Evolutionary conservation across 2,113 vertebrate species (phyloP), one percentile per base, ranked within the genome.

Genomic region (Panurus biarmicus): DNA sequence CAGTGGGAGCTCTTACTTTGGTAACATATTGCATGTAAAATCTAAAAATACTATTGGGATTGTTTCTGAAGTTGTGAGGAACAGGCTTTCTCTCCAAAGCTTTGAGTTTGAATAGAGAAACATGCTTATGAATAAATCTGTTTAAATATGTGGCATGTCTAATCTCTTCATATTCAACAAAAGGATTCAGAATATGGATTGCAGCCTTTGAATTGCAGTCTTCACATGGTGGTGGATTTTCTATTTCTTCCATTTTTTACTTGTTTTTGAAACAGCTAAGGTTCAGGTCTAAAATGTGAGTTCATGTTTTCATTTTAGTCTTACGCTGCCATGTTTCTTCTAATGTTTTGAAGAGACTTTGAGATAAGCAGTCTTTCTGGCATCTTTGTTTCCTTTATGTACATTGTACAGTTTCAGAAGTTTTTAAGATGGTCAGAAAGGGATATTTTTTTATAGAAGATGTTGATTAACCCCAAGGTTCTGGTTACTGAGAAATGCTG

Each of bases 51-150:
- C 58, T 71, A 16, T 38, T 2, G 6, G 62, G 74, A 69, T 87
- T 75, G 67, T 79, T 89, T 91, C 74, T 83, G 78, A 85, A 93
- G 62, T 87, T 60, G 56, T 1, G 10, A 82, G 79, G 62, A 91
- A 51, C 62, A 76, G 47, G 8, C 77, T 72, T 85, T 75, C 70
- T 94, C 71, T 85, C 74, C 25, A 26, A 92, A 94, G 86, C 83
- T 90, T 76, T 56, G 72, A 77, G 40, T 70, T 85, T 36, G 88
- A 85, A 70, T 58, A 86, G 71, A 93, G 57, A 38, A 93, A 77
- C 54, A 25, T 40, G 60, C 35, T 90, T 81, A 87, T 85, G 85
- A 95, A 93, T 93, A 86, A 93, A 86, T 93, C 83, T 86, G n/a
- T 92, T 92, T 74, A 31, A 92, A 62, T 86, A 65, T 71, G 42